Base-by-base conservation (phyloP, 2,888 invertebrate species). In the Nymphalis polychloros region DNA sequence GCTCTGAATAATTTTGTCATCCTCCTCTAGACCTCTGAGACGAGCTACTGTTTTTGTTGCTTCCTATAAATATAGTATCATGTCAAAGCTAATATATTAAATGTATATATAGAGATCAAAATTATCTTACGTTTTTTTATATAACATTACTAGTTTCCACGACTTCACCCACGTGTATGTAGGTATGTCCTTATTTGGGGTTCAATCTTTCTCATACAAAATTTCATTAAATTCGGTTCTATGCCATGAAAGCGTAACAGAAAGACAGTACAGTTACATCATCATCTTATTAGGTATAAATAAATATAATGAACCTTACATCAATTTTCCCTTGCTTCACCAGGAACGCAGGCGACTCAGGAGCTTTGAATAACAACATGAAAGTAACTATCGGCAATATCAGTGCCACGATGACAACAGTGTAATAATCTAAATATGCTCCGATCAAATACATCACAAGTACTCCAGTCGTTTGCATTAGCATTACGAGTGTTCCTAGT, bases 291-390 rank as follows among this genome's bases (percentile, higher is more conserved):
- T 41, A 13, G 41, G 0, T 4, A 41, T 4, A 8, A 10, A 35
- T 35, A 35, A 41, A 41, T 13, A 41, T n/a, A 48, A 55, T 57
- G 20, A 20, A 31, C 75, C 81, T 79, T 68, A 89, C 91, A 69
- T 89, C 81, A 71, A 80, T 74, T 66, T 82, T 82, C 7, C 84
- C 87, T 27, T 74, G 79, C 49, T 88, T 87, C 0, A 90, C 82
- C 48, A 89, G 78, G 75, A 82, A 90, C 0, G 86, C 85, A n/a
- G 91, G 90, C 4, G 90, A 87, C 67, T 91, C 92, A 3, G 91
- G 90, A 64, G 86, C 85, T 69, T 80, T 83, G 7, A 85, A 47
- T 77, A 90, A 81, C 20, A 85, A 1, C 85, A 19, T 4, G 80
- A 68, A 53, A 57, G 82, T 83, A 0, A 84, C 6, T 1, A 87